These are phyloP conservation scores for Lepilemur septentrionalis DNA, from an alignment of 2,797 vertebrate species.

Conservation along the genomic window DNA sequence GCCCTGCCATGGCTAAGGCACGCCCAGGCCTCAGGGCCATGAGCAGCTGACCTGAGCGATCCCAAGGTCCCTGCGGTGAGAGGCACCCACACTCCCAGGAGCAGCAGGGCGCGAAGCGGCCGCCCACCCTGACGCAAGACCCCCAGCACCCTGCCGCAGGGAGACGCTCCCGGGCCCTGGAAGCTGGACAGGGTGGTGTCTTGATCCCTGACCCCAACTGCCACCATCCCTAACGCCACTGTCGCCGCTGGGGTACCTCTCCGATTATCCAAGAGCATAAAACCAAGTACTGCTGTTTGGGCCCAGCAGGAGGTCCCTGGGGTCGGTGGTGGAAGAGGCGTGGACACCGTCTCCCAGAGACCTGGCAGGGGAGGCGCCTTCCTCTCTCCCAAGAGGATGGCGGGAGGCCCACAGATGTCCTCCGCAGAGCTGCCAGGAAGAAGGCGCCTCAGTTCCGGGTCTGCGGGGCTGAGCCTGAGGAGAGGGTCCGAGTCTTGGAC, in stretches of 20 bases:
- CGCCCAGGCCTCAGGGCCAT: background rate
- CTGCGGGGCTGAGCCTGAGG: background rate
- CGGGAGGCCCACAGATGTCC: background rate
- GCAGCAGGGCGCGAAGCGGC: background rate
- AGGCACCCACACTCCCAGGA: background rate
- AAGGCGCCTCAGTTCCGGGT: background rate
- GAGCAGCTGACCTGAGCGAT: slow-evolving; percentile 22
- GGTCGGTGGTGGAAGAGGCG: background rate
- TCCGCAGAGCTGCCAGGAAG: background rate
- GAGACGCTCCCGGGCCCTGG: background rate
- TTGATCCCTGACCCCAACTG: background rate
- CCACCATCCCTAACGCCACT: background rate
- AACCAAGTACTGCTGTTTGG: background rate
- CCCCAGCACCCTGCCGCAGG: background rate
- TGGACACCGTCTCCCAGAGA: background rate
- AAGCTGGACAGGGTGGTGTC: background rate
- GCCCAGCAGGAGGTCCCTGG: background rate
- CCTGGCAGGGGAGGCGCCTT: background rate
- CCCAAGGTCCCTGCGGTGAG: background rate
- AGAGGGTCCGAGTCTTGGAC: background rate
- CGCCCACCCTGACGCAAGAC: background rate
- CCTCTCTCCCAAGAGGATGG: background rate
- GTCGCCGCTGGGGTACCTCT: background rate
- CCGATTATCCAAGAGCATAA: background rate
- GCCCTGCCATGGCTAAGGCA: slow-evolving; percentile 18